Base-by-base conservation (phyloP, 1,140 invertebrate species). In the Leptinotarsa texana region DNA sequence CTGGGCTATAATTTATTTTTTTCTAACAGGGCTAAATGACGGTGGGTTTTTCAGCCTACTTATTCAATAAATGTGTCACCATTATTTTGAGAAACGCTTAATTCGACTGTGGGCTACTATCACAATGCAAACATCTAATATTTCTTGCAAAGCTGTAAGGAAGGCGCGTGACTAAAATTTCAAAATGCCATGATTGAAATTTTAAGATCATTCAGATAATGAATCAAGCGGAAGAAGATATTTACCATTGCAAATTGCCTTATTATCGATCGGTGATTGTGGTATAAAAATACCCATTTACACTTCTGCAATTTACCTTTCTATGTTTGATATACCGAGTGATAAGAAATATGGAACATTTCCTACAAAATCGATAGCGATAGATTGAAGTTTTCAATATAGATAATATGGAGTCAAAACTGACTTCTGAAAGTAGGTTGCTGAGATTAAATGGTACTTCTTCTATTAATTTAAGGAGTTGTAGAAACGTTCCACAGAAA, bases 181-280 rank as follows among this genome's bases (percentile, higher is more conserved):
- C 51, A 57, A 57, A 17, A 13, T 15, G 51, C 51, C 15, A 57
- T 2, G 17, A 57, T 57, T 57, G 51, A 57, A n/a, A 57, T 57
- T 57, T 57, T 57, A 57, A 57, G 51, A 57, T 18, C n/a, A 57
- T 18, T 8, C 33, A 42, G 33, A 57, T 15, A 17, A 57, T 21
- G 21, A 65, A 33, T 65, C 13, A 65, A 65, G 27, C 61, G 61
- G 61, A 22, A 65, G 21, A 22, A 33, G 21, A 65, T 65, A 65
- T 22, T 65, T 65, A 65, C 63, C 63, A 65, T 65, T 65, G 63
- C 63, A 65, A 65, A 65, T 65, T 65, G 63, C 27, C 63, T 65
- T 33, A 33, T 65, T 24, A 65, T 65, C 21, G 17, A 18, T 57
- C 6, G n/a, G 1, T 57, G 51, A 42, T 57, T 15, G 51, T 57